phyloP scores from a whole-genome alignment of 2,797 vertebrate genomes.

The Delichon dasypus region DNA sequence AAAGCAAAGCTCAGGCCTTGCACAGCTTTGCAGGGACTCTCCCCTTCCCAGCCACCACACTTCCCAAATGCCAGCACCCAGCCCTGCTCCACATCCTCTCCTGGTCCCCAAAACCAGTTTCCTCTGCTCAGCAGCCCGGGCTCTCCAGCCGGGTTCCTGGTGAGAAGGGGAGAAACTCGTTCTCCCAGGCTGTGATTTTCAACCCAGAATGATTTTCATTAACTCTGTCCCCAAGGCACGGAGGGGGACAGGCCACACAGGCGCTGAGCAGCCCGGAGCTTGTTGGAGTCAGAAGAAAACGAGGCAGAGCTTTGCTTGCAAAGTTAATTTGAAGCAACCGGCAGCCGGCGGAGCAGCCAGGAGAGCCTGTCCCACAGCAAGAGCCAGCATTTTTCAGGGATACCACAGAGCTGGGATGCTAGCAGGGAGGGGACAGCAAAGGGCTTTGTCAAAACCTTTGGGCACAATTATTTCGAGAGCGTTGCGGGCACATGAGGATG shows the following conservation, averaged over 20 bases:
- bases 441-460: not conserved
- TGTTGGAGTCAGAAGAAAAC: constrained; percentile 31
- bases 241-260: constrained; percentile 45
- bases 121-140: not conserved
- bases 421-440: constrained; percentile 26
- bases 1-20: not conserved
- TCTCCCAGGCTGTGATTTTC: constrained; percentile 21
- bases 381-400: constrained; percentile 21
- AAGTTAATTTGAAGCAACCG: constrained; percentile 54
- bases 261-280: not conserved
- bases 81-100: not conserved
- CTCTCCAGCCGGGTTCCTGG: not conserved
- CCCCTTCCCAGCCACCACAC: not conserved
- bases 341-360: not conserved
- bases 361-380: constrained; percentile 10
- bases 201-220: constrained; percentile 34
- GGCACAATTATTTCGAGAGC: not conserved
- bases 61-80: not conserved
- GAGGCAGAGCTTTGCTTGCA: not conserved
- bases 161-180: not conserved
- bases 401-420: not conserved
- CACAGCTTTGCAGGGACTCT: not conserved
- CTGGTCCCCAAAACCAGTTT: not conserved
- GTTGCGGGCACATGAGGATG: not conserved
- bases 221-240: not conserved